Evolutionary conservation across 1,140 invertebrate species (phyloP), one percentile per base, ranked within the genome.

Genomic region (Lasioglossum albipes): DNA sequence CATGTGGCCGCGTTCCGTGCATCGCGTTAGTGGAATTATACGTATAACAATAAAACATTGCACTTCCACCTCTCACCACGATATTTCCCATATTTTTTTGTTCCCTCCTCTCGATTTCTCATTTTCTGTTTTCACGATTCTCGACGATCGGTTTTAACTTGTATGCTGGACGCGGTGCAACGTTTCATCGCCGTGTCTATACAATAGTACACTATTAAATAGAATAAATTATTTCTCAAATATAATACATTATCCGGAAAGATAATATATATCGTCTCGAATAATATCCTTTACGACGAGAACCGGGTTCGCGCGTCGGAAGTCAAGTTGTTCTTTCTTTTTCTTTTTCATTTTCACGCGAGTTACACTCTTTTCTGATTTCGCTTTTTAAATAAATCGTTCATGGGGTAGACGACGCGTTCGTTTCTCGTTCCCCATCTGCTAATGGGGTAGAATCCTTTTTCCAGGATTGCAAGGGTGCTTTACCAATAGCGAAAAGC

Each of bases 31-130:
- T 80, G 52, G 49, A 85, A 59, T 85, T 71, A 31, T 68, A 64
- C 36, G 12, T 71, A 41, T 79, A 84, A 84, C 65, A 74, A 84
- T 85, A 84, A 84, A 84, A 85, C 84, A 84, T 85, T 79, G 81
- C 81, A 84, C 81, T 83, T 72, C 52, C 52, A 54, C 52, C 52
- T 54, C 52, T 54, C 52, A 49, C 45, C 45, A 49, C 45, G 13
- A 49, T 49, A 49, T 49, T 49, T 0, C 27, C 27, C 16, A 2
- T 20, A 20, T 57, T 6, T 57, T 16, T 57, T 27, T 62, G 42
- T 52, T 82, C 70, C 82, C n/a, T 77, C n/a, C 27, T 12, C 36
- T 36, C 3, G 36, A 5, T 3, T 36, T 36, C 36, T 57, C 54
- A 20, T 27, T 62, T 62, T 81, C 52, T 65, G 36, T 54, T 80